Base-by-base conservation (phyloP, 2,113 vertebrate genomes). In the Oreocharis arfaki region DNA sequence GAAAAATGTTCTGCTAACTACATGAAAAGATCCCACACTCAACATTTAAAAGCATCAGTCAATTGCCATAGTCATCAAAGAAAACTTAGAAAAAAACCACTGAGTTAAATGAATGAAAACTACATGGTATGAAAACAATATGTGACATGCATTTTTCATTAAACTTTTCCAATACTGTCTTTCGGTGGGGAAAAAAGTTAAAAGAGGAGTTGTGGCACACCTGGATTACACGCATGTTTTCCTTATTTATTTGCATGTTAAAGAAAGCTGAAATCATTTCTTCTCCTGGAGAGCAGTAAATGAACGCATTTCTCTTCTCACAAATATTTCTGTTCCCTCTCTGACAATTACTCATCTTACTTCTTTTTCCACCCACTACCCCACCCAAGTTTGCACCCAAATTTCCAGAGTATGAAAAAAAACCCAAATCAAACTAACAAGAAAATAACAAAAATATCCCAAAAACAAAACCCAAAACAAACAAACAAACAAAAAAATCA, bases 111-210 rank as follows among this genome's bases (percentile, higher is more conserved):
- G 7, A 82, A 81, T 78, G 68, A 90, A 79, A 81, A 50, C 7
- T 52, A 30, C 37, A 24, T 18, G 21, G 20, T 49, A 35, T 27
- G 28, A 61, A 90, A 74, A 56, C 14, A 37, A 57, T 17, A 57
- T 4, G 18, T 9, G 18, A 74, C 4, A 11, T 4, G 1, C 0
- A 1, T 39, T 88, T 79, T 71, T 67, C 52, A 39, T 33, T 1
- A 47, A 78, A 63, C 11, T 28, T 59, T 78, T 79, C 33, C 39
- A 75, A 52, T 26, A 57, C 3, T 69, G 14, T 78, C 22, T 69
- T 75, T 59, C 35, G 44, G 16, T 23, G 11, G 12, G 3, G 7
- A 55, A 44, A 42, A 50, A 33, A 41, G 9, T 15, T 70, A 12
- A 47, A 81, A 49, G 6, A 26, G 7, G 24, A 61, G 4, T 24